These are phyloP conservation scores for Zelostemma sp. DNA, from an alignment of 1,140 invertebrate genomes.

Conservation along the genomic window DNA sequence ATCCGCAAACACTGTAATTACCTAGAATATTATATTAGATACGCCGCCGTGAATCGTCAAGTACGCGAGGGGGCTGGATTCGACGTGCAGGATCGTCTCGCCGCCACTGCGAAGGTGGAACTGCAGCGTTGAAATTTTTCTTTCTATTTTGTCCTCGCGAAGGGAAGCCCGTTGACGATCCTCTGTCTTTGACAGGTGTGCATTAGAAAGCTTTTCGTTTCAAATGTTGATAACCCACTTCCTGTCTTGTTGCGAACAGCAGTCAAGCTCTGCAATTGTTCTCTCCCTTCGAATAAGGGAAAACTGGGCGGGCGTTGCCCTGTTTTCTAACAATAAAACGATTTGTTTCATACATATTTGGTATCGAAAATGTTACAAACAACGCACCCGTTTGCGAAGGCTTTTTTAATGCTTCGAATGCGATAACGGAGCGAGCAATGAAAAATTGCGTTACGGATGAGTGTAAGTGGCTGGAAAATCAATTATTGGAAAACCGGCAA, in stretches of 20 bases:
- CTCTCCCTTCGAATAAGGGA: too few relatives aligned
- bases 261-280: too few relatives aligned
- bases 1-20: constrained; percentile 71
- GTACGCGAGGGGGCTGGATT: constrained; percentile 33
- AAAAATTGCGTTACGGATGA: not conserved
- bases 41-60: constrained; percentile 55
- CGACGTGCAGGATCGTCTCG: constrained; percentile 19
- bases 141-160: constrained; percentile 23
- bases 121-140: constrained; percentile 24
- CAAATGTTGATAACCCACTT: constrained; percentile 21
- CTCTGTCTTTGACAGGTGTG: constrained; percentile 54
- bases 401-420: not conserved
- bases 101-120: constrained; percentile 30
- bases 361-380: too few relatives aligned
- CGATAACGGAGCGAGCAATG: not conserved
- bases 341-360: too few relatives aligned
- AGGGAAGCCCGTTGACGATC: constrained; percentile 18
- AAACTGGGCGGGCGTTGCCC: too few relatives aligned
- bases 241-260: not conserved
- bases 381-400: too few relatives aligned
- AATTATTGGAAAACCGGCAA: constrained; percentile 13
- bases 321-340: too few relatives aligned
- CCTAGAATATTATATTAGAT: constrained; percentile 70
- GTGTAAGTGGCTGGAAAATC: constrained; percentile 13
- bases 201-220: constrained; percentile 42